A percentile compares a stretch with the other conserved stretches of the same genome.
phyloP scores from a whole-genome alignment of 2,113 vertebrate genomes.

The Piaya cayana region DNA sequence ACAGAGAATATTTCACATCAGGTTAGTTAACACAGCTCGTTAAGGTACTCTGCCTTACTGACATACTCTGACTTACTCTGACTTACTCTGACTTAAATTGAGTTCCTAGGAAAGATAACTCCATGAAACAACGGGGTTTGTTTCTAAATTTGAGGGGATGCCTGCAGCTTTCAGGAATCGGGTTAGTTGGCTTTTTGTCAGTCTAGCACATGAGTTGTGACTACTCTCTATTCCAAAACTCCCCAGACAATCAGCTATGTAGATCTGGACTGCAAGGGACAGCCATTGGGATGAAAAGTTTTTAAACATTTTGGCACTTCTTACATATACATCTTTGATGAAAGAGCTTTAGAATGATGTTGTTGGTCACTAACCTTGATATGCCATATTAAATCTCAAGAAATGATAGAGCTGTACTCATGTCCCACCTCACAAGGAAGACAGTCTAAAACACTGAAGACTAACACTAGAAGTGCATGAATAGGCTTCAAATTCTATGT shows the following conservation, averaged over 20 bases:
- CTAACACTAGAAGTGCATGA: not conserved
- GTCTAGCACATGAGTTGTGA: not conserved
- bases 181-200: not conserved
- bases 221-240: not conserved
- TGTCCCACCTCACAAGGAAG: not conserved
- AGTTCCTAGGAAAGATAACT: not conserved
- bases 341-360: not conserved
- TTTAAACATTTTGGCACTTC: not conserved
- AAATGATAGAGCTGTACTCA: not conserved
- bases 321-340: not conserved
- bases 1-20: not conserved
- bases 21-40: not conserved
- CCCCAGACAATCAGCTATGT: not conserved
- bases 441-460: not conserved
- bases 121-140: not conserved
- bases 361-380: not conserved
- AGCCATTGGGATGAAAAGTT: not conserved
- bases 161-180: not conserved
- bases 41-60: not conserved
- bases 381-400: not conserved
- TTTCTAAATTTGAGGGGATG: not conserved
- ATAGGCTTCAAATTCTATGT: not conserved
- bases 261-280: not conserved
- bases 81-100: not conserved
- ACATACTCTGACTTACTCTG: too few species aligned